Percentiles rank a stretch among this genome's conserved stretches.
Evolutionary conservation across 1,140 invertebrate genomes (phyloP).

Genomic region (Brachionus manjavacas): DNA sequence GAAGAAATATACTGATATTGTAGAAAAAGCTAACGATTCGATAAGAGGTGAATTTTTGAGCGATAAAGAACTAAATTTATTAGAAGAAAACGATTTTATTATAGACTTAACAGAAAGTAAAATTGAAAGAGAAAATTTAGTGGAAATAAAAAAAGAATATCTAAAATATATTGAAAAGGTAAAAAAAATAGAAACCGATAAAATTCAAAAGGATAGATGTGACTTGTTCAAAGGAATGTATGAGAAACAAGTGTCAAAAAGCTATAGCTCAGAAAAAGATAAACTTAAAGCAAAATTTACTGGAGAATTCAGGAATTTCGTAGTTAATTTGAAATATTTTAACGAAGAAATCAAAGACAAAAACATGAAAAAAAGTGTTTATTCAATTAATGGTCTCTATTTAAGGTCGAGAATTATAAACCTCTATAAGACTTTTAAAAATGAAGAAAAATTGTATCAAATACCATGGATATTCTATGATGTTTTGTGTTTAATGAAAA

Average conservation of each 20-base stretch:
- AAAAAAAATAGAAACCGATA: background rate
- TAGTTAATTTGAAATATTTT: background rate
- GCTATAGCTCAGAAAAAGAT: background rate
- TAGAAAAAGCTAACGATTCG: background rate
- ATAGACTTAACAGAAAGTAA: background rate
- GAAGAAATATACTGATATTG: background rate
- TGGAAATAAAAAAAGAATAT: background rate
- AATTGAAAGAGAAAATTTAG: background rate
- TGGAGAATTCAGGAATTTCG: background rate
- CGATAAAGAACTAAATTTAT: background rate
- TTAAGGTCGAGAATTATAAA: background rate
- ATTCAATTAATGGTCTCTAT: background rate
- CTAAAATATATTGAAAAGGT: background rate
- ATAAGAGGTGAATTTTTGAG: background rate
- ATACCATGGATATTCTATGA: conserved; percentile 30
- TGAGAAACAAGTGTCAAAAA: background rate
- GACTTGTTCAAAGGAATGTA: background rate
- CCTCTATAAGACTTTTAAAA: background rate
- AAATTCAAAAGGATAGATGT: background rate
- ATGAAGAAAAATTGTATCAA: background rate
- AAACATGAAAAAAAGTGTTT: background rate
- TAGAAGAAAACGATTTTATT: background rate
- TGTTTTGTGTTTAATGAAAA: conserved; percentile 14
- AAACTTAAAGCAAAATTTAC: background rate
- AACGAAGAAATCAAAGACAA: background rate